A percentile compares a stretch with the other conserved stretches of the same genome.
Evolutionary conservation across 2,797 vertebrate genomes (phyloP).

Genomic region (Acanthiza pusilla): DNA sequence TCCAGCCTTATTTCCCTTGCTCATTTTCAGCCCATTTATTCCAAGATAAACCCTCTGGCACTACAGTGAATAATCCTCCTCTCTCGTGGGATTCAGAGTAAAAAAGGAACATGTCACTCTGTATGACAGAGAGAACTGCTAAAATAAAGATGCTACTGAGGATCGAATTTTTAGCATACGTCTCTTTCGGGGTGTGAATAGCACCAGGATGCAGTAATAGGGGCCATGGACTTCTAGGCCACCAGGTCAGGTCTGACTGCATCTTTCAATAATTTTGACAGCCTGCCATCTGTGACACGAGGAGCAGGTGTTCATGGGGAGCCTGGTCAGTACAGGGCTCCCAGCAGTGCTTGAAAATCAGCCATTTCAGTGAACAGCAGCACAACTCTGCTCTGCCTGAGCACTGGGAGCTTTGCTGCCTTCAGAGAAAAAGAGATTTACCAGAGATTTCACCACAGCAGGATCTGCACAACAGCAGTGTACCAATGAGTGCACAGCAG

Average conservation of each 20-base stretch:
- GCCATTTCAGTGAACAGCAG: neutral
- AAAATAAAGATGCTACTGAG: constrained; percentile 42
- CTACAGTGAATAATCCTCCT: constrained; percentile 40
- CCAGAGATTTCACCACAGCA: neutral
- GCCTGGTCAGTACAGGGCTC: neutral
- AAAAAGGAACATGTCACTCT: constrained; percentile 43
- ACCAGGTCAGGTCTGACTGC: constrained; percentile 42
- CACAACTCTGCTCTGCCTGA: neutral
- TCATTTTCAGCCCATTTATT: constrained; percentile 61
- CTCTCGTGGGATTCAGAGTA: constrained; percentile 11
- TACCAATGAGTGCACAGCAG: neutral
- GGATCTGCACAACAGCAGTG: neutral
- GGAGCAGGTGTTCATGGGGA: constrained; percentile 18
- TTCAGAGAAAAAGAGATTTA: neutral
- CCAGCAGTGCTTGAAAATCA: neutral
- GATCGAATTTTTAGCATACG: neutral
- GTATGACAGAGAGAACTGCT: constrained; percentile 12
- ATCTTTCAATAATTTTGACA: constrained; percentile 46
- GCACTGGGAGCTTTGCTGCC: neutral
- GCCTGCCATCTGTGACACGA: constrained; percentile 46
- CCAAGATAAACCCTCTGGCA: constrained; percentile 35
- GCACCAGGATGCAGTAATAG: constrained; percentile 39
- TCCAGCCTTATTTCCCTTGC: constrained; percentile 5
- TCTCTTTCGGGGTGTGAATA: constrained; percentile 17
- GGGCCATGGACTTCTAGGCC: neutral